A percentile compares a stretch with the other conserved stretches of the same genome.
These are phyloP conservation scores for Atta texana DNA, from an alignment of 1,140 invertebrate genomes.

Conservation along the genomic window DNA sequence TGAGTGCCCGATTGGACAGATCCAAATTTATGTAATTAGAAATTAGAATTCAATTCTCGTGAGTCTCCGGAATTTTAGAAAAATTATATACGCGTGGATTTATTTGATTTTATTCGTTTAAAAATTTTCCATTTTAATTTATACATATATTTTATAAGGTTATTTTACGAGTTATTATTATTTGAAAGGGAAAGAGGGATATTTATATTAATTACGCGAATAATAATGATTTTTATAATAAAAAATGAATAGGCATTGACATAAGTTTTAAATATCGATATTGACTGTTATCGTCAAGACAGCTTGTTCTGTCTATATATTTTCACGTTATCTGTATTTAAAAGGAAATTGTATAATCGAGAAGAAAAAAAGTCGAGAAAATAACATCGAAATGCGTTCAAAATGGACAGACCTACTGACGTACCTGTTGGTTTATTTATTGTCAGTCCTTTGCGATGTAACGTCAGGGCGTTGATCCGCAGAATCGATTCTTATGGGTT, in stretches of 20 bases:
- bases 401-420: neutral
- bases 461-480: constrained; percentile 31
- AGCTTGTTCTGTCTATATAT: neutral
- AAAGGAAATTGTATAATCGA: neutral
- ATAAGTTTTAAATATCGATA: neutral
- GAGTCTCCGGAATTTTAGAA: neutral
- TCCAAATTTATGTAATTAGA: neutral
- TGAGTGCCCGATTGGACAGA: neutral
- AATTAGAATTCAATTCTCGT: too few relatives aligned
- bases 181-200: neutral
- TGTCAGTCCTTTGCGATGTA: neutral
- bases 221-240: too few relatives aligned
- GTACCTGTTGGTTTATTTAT: constrained; percentile 19
- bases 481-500: constrained; percentile 46
- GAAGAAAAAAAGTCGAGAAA: neutral
- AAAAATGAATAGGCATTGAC: too few relatives aligned
- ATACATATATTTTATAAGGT: neutral
- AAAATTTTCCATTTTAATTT: neutral
- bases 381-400: neutral
- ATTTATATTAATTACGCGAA: too few relatives aligned
- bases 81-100: neutral
- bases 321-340: neutral
- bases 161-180: neutral
- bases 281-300: neutral
- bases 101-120: neutral